phyloP scores from a whole-genome alignment of 2,888 invertebrate genomes.

The Galerucella pusilla region DNA sequence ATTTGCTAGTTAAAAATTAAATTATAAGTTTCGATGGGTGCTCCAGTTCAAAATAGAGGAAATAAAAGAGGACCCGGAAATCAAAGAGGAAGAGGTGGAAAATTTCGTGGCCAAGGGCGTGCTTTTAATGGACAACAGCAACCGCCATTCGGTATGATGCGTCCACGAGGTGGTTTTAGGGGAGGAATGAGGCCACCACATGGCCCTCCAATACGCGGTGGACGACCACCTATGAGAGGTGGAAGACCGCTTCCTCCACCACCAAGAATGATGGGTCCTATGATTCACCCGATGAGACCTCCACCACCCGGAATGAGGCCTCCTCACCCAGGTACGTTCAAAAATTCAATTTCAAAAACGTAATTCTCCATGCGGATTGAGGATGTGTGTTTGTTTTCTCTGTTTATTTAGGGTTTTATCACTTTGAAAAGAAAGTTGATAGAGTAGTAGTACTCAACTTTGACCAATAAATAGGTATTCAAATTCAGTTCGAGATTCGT shows the following conservation, averaged over 20 bases:
- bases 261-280: slow-evolving; percentile 52
- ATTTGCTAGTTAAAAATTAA: neutral
- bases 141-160: slow-evolving; percentile 48
- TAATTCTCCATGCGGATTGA: neutral
- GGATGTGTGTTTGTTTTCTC: neutral
- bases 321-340: slow-evolving; percentile 13
- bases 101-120: slow-evolving; percentile 51
- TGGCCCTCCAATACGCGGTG: slow-evolving; percentile 53
- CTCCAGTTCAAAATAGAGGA: slow-evolving; percentile 52
- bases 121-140: slow-evolving; percentile 50
- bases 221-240: slow-evolving; percentile 44
- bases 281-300: slow-evolving; percentile 53
- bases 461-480: neutral
- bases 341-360: neutral
- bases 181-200: slow-evolving; percentile 55
- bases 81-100: slow-evolving; percentile 48
- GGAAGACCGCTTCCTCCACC: slow-evolving; percentile 52
- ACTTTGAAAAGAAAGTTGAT: neutral
- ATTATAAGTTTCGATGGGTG: slow-evolving; percentile 48
- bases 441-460: neutral
- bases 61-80: slow-evolving; percentile 47
- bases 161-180: slow-evolving; percentile 53
- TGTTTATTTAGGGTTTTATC: neutral
- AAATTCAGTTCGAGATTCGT: neutral
- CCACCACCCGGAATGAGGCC: slow-evolving; percentile 53